Percentiles rank a stretch among this genome's conserved stretches.
Evolutionary conservation across 2,888 invertebrate genomes (phyloP).

Genomic region (Lamellibrachia satsuma): DNA sequence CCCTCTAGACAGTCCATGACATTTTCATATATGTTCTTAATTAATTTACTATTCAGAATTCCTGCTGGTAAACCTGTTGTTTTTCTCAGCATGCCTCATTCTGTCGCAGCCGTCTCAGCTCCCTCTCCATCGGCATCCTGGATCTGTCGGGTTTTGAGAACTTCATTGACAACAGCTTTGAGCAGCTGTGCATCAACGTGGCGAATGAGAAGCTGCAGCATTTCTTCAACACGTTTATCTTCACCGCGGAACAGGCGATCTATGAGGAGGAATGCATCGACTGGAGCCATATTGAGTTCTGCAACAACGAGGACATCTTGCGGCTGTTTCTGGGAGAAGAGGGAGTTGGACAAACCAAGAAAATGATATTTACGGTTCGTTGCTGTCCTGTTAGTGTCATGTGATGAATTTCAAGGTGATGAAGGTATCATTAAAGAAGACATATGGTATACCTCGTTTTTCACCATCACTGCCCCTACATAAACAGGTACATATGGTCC

Average conservation of each 20-base stretch:
- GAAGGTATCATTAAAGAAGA: too few species aligned
- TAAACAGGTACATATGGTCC: too few species aligned
- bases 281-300: slow-evolving; percentile 48
- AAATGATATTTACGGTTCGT: background rate
- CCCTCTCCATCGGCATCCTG: slow-evolving; percentile 49
- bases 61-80: background rate
- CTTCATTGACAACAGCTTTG: slow-evolving; percentile 53
- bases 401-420: too few species aligned
- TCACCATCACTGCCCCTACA: too few species aligned
- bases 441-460: too few species aligned
- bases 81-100: background rate
- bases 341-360: background rate
- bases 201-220: slow-evolving; percentile 56
- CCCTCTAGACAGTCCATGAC: too few species aligned
- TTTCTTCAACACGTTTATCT: slow-evolving; percentile 47
- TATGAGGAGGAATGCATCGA: slow-evolving; percentile 50
- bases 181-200: slow-evolving; percentile 59
- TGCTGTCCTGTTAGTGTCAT: too few species aligned
- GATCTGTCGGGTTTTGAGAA: slow-evolving; percentile 63
- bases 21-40: too few species aligned
- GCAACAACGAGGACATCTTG: slow-evolving; percentile 56
- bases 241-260: slow-evolving; percentile 39
- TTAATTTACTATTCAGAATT: too few species aligned
- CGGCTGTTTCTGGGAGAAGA: background rate
- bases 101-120: background rate